Conservation (phyloP, 2,888 invertebrate species). For the Oxystoma pomonae region DNA sequence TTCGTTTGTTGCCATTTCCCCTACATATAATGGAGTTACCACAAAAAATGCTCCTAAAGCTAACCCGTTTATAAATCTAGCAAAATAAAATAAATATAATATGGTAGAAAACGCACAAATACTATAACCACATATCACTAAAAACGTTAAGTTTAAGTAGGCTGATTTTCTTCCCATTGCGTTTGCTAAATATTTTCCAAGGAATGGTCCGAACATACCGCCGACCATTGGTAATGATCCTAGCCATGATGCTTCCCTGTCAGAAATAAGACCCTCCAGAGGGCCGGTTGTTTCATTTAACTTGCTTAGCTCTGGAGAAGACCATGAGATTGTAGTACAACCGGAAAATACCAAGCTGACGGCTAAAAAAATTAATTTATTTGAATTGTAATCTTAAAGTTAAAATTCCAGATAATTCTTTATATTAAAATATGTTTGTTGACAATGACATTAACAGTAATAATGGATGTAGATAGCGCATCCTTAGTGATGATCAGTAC, state of each 20-base stretch:
- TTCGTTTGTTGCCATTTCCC: slow-evolving; percentile 78
- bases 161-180: slow-evolving; percentile 64
- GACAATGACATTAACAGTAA: no score
- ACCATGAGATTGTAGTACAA: slow-evolving; percentile 43
- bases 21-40: slow-evolving; percentile 79
- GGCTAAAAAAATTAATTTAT: no score
- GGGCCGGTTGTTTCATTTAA: slow-evolving; percentile 37
- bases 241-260: slow-evolving; percentile 49
- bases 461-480: no score
- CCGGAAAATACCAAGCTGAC: slow-evolving; percentile 12
- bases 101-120: slow-evolving; percentile 55
- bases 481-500: no score
- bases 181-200: slow-evolving; percentile 63
- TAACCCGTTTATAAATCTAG: slow-evolving; percentile 59
- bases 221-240: slow-evolving; percentile 47
- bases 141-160: slow-evolving; percentile 54
- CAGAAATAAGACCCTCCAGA: slow-evolving; percentile 32
- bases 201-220: slow-evolving; percentile 56
- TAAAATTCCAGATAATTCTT: no score
- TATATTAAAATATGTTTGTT: no score
- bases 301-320: slow-evolving; percentile 32
- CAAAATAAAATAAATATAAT: slow-evolving; percentile 51
- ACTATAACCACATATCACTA: slow-evolving; percentile 68
- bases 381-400: no score
- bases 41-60: slow-evolving; percentile 67